These are phyloP conservation scores for Echiichthys vipera DNA, from an alignment of 2,797 vertebrate genomes.

Conservation along the genomic window DNA sequence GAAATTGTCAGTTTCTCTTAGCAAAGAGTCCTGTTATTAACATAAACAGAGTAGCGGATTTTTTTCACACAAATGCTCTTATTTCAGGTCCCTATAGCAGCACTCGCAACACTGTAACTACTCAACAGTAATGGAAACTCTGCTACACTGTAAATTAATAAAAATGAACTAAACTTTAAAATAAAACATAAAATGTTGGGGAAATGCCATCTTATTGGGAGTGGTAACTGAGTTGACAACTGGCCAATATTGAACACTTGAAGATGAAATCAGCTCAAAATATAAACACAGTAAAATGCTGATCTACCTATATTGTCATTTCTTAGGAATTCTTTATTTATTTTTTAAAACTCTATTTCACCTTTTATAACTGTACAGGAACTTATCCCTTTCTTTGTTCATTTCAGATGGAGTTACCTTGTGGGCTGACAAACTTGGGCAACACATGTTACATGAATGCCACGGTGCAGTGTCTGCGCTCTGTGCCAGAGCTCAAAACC, in stretches of 20 bases:
- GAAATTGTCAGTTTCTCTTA: not conserved
- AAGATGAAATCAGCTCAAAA: not conserved
- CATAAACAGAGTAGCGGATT: not conserved
- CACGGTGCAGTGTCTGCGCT: conserved; percentile 98
- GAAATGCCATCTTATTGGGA: not conserved
- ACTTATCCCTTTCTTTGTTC: not conserved
- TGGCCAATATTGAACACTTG: not conserved
- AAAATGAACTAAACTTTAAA: too few species aligned
- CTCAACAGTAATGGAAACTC: not conserved
- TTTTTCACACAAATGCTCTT: not conserved
- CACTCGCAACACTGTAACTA: not conserved
- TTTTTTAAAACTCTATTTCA: not conserved
- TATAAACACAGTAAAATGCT: not conserved
- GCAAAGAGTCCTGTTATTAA: not conserved
- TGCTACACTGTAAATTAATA: not conserved
- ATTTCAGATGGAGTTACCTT: conserved; percentile 95
- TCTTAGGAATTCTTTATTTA: too few species aligned
- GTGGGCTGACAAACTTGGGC: conserved; percentile 97
- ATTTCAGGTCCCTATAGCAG: not conserved
- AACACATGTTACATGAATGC: conserved; percentile 99
- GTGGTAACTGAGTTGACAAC: not conserved
- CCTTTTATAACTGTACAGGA: not conserved
- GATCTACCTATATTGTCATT: not conserved
- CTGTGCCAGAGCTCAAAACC: conserved; percentile 96
- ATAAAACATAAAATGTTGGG: too few species aligned